Evolutionary conservation across 1,140 invertebrate species (phyloP).

Genomic region (Temnothorax longispinosus): DNA sequence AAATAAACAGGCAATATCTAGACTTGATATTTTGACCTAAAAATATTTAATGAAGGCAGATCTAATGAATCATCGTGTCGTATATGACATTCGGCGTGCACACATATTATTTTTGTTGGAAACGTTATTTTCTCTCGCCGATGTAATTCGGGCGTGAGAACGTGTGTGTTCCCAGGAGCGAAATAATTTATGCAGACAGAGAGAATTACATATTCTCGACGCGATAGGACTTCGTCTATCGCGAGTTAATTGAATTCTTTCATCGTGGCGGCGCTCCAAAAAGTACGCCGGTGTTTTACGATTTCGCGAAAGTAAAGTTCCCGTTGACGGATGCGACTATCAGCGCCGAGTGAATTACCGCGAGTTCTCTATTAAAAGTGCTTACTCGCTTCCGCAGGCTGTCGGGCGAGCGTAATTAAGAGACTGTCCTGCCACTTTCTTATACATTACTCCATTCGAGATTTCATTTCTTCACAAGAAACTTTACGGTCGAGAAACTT

Average conservation of each 20-base stretch:
- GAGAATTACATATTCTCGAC: constrained; percentile 35
- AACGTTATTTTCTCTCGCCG: background rate
- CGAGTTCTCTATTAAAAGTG: constrained; percentile 64
- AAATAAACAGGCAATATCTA: background rate
- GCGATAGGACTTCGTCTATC: background rate
- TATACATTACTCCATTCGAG: constrained; percentile 6
- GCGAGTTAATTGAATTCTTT: constrained; percentile 47
- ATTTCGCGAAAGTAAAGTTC: background rate
- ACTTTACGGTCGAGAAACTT: constrained; percentile 2
- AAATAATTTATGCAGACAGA: background rate
- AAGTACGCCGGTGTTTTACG: background rate
- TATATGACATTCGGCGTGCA: background rate
- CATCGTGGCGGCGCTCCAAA: constrained; percentile 42
- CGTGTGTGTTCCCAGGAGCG: background rate
- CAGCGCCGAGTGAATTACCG: constrained; percentile 52
- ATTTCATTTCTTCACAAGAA: constrained; percentile 4
- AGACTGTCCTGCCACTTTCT: constrained; percentile 41
- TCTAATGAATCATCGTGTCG: background rate
- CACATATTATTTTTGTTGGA: background rate
- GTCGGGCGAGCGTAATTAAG: constrained; percentile 62
- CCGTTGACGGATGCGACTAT: constrained; percentile 44
- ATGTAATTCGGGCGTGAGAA: background rate
- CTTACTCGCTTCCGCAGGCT: constrained; percentile 45
- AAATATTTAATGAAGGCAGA: background rate
- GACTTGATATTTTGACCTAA: background rate